Percentiles rank a stretch among this genome's conserved stretches.
Evolutionary conservation across 1,140 invertebrate genomes (phyloP).

Genomic region (Sitobion miscanthi): DNA sequence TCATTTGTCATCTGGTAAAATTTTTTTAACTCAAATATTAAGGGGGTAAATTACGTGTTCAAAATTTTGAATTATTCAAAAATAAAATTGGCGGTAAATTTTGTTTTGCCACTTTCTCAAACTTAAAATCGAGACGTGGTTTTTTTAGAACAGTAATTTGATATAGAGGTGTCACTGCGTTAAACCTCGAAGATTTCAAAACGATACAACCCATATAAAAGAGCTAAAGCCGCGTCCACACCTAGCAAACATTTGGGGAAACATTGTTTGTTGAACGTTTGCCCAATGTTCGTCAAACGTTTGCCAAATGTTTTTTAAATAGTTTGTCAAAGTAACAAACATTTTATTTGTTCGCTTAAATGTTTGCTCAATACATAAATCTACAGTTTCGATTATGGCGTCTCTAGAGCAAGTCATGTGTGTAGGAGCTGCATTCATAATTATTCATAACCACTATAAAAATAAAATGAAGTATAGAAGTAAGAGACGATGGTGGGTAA

Average conservation of each 20-base stretch:
- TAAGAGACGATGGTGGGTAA: neutral
- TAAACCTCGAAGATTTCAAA: no score
- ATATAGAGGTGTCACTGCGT: no score
- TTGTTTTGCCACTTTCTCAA: no score
- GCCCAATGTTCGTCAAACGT: neutral
- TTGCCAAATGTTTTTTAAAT: neutral
- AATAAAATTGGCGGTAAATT: no score
- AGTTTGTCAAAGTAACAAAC: neutral
- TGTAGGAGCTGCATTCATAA: neutral
- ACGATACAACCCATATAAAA: no score
- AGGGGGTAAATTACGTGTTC: no score
- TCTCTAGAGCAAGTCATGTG: neutral
- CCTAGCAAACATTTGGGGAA: neutral
- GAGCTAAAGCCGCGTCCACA: neutral
- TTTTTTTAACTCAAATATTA: no score
- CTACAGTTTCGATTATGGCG: neutral
- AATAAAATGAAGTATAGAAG: neutral
- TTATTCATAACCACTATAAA: neutral
- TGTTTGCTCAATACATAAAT: neutral
- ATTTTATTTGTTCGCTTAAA: neutral
- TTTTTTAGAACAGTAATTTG: no score
- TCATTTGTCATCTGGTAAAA: no score
- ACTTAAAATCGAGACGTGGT: no score
- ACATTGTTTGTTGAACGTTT: neutral
- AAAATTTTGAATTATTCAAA: no score